These are phyloP conservation scores for Thecophora atra DNA, from an alignment of 2,888 invertebrate genomes.

Conservation along the genomic window DNA sequence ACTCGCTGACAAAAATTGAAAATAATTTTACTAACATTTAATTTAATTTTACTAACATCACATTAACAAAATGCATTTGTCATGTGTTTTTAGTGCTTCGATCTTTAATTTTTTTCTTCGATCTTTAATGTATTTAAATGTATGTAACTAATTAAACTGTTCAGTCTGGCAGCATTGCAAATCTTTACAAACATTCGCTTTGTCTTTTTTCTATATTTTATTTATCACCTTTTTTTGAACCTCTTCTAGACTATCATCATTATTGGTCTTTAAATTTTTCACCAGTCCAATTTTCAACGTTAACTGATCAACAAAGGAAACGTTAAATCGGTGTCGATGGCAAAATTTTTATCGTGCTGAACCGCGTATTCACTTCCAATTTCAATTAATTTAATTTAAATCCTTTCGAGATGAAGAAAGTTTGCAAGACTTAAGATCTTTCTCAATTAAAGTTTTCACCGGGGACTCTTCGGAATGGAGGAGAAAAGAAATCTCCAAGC, in stretches of 20 bases:
- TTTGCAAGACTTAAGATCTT: not conserved
- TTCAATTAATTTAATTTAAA: not conserved
- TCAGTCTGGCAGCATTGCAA: too few species aligned
- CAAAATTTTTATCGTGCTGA: not conserved
- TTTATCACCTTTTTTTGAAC: too few species aligned
- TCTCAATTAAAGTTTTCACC: not conserved
- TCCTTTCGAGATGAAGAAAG: not conserved
- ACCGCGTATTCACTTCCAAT: not conserved
- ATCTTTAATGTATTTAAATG: too few species aligned
- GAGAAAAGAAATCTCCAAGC: too few species aligned
- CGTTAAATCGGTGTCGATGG: not conserved
- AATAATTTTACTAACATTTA: too few species aligned
- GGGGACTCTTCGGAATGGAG: too few species aligned
- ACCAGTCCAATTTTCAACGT: slow-evolving; percentile 6
- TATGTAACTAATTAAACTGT: too few species aligned
- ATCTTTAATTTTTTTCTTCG: too few species aligned
- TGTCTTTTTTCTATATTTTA: not conserved
- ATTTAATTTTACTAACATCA: not conserved
- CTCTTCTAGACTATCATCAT: not conserved
- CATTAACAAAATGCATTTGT: too few species aligned
- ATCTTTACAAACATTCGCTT: not conserved
- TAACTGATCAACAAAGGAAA: not conserved
- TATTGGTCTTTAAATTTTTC: not conserved
- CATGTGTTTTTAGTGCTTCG: too few species aligned
- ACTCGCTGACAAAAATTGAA: too few species aligned